Conservation (phyloP, 2,797 vertebrate species). For the Gephyroberyx darwinii region DNA sequence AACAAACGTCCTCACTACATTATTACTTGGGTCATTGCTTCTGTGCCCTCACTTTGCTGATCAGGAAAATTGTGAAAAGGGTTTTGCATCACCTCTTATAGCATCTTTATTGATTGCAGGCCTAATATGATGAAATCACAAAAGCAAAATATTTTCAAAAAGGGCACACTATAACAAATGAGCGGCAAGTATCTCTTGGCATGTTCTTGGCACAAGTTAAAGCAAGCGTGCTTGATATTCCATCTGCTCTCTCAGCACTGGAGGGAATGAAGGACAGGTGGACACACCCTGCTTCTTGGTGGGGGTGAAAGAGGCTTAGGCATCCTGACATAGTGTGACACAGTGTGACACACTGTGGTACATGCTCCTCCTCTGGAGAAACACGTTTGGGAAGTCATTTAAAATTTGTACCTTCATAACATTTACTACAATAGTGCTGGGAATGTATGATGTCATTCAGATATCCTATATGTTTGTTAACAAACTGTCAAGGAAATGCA, state of each 20-base stretch:
- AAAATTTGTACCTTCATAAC: too few relatives aligned
- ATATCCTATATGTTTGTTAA: too few relatives aligned
- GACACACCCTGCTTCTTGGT: conserved; percentile 29
- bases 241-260: conserved; percentile 53
- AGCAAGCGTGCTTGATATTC: conserved; percentile 10
- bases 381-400: conserved; percentile 13
- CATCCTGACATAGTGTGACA: conserved; percentile 28
- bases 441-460: too few relatives aligned
- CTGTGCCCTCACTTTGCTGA: conserved; percentile 57
- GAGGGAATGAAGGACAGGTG: conserved; percentile 42
- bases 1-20: conserved; percentile 24
- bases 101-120: conserved; percentile 19
- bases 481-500: too few relatives aligned
- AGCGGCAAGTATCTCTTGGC: background rate
- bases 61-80: conserved; percentile 34
- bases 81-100: conserved; percentile 48
- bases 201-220: conserved; percentile 25
- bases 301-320: conserved; percentile 21
- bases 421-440: too few relatives aligned
- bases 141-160: background rate
- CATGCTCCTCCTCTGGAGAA: conserved; percentile 25
- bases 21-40: conserved; percentile 49
- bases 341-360: conserved; percentile 15
- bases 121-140: conserved; percentile 35
- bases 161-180: conserved; percentile 24